Conservation (phyloP, 2,888 invertebrate genomes). For the Lordiphosa fenestrarum region DNA sequence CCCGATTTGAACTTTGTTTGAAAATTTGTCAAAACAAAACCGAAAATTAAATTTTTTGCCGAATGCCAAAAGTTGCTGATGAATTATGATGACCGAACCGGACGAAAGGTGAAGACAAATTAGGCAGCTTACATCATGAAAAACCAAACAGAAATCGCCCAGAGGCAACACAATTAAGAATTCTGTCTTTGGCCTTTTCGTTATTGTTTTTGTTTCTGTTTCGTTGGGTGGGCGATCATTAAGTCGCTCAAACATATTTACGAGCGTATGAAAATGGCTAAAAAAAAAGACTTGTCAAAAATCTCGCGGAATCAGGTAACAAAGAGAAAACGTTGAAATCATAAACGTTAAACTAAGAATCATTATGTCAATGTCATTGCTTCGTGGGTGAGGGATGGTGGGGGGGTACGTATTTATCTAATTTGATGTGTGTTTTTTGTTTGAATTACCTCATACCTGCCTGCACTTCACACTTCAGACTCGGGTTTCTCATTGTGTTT, state of each 20-base stretch:
- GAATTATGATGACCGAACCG: constrained; percentile 46
- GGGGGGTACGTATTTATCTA: constrained; percentile 46
- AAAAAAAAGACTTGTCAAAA: constrained; percentile 46
- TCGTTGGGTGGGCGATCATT: constrained; percentile 66
- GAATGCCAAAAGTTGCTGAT: constrained; percentile 47
- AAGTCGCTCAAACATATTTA: constrained; percentile 43
- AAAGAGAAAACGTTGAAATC: constrained; percentile 32
- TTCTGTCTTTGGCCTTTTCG: constrained; percentile 25
- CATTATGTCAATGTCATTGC: constrained; percentile 68
- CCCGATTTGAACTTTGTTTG: constrained; percentile 4
- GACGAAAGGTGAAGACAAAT: constrained; percentile 63
- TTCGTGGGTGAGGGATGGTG: background rate
- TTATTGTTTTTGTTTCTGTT: background rate
- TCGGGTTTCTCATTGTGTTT: constrained; percentile 25
- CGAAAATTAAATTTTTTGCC: constrained; percentile 5
- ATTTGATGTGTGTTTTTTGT: constrained; percentile 47
- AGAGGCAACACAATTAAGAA: constrained; percentile 64
- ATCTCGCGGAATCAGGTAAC: constrained; percentile 28
- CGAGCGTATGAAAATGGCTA: background rate
- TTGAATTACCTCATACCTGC: constrained; percentile 59
- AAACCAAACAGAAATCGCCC: constrained; percentile 35
- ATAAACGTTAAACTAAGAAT: constrained; percentile 63
- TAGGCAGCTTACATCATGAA: constrained; percentile 64
- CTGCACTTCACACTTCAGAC: constrained; percentile 47
- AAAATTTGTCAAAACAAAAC: background rate